These are phyloP conservation scores for Antitype chi DNA, from an alignment of 2,888 invertebrate species.

Conservation along the genomic window DNA sequence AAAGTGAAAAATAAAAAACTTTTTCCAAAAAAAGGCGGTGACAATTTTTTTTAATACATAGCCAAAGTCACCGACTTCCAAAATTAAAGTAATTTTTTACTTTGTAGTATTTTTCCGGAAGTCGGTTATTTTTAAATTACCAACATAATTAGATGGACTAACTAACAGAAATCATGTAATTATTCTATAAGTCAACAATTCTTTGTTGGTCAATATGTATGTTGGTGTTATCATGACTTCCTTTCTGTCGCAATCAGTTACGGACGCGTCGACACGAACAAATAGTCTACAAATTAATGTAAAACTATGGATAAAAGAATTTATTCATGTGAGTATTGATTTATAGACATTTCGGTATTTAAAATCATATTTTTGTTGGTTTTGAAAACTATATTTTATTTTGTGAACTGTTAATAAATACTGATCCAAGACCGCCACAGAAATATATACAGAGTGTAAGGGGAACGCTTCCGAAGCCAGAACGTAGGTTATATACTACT, in stretches of 20 bases:
- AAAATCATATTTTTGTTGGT: neutral
- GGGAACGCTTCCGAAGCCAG: too few relatives aligned
- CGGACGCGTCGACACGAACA: constrained; percentile 10
- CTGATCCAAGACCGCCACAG: neutral
- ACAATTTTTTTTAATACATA: too few relatives aligned
- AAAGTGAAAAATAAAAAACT: too few relatives aligned
- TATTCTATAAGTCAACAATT: constrained; percentile 16
- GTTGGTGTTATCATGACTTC: constrained; percentile 25
- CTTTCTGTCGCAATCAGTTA: constrained; percentile 12
- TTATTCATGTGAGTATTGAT: constrained; percentile 17
- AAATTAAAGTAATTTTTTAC: too few relatives aligned
- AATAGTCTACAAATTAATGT: constrained; percentile 1
- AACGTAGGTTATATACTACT: too few relatives aligned
- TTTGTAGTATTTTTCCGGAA: too few relatives aligned
- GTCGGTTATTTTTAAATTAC: too few relatives aligned
- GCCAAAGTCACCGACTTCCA: too few relatives aligned
- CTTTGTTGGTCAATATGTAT: neutral
- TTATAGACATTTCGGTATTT: neutral
- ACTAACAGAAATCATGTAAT: neutral
- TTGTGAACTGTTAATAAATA: neutral
- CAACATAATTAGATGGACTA: neutral
- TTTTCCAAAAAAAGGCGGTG: too few relatives aligned
- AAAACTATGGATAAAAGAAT: constrained; percentile 12
- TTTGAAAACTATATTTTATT: neutral
- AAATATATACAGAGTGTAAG: too few relatives aligned